Percentiles rank a stretch among this genome's conserved stretches.
Evolutionary conservation across 2,797 vertebrate species (phyloP).

Genomic region (Rhadinocentrus ornatus): DNA sequence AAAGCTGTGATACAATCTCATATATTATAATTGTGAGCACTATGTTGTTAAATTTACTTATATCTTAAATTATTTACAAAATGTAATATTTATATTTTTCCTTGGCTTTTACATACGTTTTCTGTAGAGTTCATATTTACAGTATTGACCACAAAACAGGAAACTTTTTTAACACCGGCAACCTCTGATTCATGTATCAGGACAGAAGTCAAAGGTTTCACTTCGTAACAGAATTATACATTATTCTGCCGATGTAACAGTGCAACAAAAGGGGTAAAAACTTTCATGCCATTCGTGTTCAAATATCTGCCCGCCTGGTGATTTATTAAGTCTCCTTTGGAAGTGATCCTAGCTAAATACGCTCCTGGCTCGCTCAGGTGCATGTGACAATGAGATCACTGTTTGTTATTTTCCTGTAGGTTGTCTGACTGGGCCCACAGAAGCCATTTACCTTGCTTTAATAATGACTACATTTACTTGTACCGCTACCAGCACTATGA

Average conservation of each 20-base stretch:
- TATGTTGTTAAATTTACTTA: too few relatives aligned
- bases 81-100: too few relatives aligned
- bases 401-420: constrained; percentile 25
- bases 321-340: not conserved
- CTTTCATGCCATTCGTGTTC: not conserved
- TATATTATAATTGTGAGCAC: not conserved
- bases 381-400: constrained; percentile 66
- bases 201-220: not conserved
- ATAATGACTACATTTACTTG: not conserved
- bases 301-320: not conserved
- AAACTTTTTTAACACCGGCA: not conserved
- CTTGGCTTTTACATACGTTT: too few relatives aligned
- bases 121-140: not conserved
- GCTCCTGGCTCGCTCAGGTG: constrained; percentile 28
- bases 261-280: too few relatives aligned
- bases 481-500: rapidly evolving
- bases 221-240: not conserved
- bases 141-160: not conserved
- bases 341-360: not conserved
- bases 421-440: constrained; percentile 22
- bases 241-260: too few relatives aligned
- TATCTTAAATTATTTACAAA: too few relatives aligned
- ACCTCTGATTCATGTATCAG: too few relatives aligned
- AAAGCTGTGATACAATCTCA: not conserved
- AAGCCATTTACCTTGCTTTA: not conserved